A percentile compares a stretch with the other conserved stretches of the same genome.
Conservation (phyloP, 2,888 invertebrate species). For the Rotaria socialis region DNA sequence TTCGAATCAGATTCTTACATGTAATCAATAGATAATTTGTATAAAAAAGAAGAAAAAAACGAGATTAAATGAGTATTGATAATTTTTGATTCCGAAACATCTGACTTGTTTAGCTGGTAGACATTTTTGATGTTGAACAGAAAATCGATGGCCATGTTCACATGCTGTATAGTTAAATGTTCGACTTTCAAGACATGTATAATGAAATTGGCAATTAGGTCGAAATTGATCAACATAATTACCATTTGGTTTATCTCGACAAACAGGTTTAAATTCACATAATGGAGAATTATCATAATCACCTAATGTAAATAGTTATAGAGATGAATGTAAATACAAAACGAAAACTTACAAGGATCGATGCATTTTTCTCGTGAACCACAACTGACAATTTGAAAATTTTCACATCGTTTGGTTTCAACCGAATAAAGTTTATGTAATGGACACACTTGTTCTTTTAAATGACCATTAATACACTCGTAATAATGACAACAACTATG, state of each 20-base stretch:
- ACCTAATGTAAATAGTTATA: neutral
- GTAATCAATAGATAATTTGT: neutral
- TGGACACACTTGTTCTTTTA: constrained; percentile 45
- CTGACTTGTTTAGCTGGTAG: constrained; percentile 41
- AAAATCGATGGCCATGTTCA: constrained; percentile 45
- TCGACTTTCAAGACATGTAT: constrained; percentile 42
- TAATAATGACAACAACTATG: constrained; percentile 44
- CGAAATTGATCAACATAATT: constrained; percentile 44
- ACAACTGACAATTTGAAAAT: constrained; percentile 44
- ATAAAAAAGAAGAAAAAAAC: neutral
- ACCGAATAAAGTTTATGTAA: constrained; percentile 42
- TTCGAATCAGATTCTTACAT: neutral
- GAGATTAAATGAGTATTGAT: neutral
- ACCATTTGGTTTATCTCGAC: constrained; percentile 43
- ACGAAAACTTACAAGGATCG: constrained; percentile 33
- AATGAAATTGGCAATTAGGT: constrained; percentile 45
- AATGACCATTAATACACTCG: constrained; percentile 45
- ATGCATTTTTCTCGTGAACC: constrained; percentile 44
- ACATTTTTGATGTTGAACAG: constrained; percentile 42
- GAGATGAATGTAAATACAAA: neutral
- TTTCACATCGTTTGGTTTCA: constrained; percentile 45
- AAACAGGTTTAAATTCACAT: constrained; percentile 45
- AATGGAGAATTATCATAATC: constrained; percentile 46
- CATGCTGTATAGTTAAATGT: constrained; percentile 46
- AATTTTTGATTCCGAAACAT: neutral